Conservation (phyloP, 2,888 invertebrate species). For the Argyresthia albistria region DNA sequence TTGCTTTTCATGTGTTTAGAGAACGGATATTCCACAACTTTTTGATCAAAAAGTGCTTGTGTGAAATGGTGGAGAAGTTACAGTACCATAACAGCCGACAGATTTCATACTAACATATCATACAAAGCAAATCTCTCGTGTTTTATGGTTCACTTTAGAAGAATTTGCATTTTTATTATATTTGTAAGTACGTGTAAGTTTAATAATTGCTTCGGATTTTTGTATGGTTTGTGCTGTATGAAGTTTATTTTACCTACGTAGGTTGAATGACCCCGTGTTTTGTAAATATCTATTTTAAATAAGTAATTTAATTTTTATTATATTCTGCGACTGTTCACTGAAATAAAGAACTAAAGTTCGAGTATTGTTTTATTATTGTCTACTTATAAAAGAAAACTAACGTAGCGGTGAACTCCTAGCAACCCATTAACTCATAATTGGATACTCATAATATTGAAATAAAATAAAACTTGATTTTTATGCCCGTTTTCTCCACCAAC, state of each 20-base stretch:
- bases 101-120: neutral
- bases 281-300: conserved; percentile 29
- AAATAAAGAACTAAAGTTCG: conserved; percentile 31
- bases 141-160: neutral
- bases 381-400: conserved; percentile 14
- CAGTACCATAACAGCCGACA: neutral
- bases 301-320: conserved; percentile 5
- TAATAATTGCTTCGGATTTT: conserved; percentile 52
- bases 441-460: too few relatives aligned
- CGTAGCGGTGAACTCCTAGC: too few relatives aligned
- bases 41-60: neutral
- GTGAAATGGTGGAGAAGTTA: too few relatives aligned
- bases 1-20: conserved; percentile 6
- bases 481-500: too few relatives aligned
- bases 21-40: neutral
- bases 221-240: conserved; percentile 63
- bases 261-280: conserved; percentile 55
- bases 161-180: conserved; percentile 24
- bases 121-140: neutral
- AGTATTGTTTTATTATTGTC: conserved; percentile 26
- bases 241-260: conserved; percentile 58
- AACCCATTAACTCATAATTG: too few relatives aligned
- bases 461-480: too few relatives aligned
- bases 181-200: conserved; percentile 28
- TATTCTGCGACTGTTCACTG: conserved; percentile 63